A percentile compares a stretch with the other conserved stretches of the same genome.
Evolutionary conservation across 2,113 vertebrate species (phyloP).

Genomic region (Connochaetes taurinus): DNA sequence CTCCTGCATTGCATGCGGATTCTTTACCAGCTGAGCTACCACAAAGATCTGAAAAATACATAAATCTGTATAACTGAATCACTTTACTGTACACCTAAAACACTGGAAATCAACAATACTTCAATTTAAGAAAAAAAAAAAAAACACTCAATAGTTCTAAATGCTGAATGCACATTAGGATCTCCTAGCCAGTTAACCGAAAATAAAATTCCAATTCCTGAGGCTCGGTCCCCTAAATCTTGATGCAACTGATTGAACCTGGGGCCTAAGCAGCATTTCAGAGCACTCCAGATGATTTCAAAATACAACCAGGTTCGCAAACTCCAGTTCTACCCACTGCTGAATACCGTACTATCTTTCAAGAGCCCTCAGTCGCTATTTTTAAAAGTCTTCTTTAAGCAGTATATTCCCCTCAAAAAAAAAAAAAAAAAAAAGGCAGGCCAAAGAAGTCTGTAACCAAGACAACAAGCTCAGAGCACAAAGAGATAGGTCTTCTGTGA

Average conservation of each 20-base stretch:
- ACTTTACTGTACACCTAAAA: not conserved
- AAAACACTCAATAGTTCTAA: not conserved
- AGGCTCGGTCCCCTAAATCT: not conserved
- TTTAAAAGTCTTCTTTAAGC: slow-evolving; percentile 28
- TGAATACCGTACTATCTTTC: not conserved
- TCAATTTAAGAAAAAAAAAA: not conserved
- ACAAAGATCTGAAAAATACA: not conserved
- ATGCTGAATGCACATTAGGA: not conserved
- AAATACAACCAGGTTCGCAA: not conserved
- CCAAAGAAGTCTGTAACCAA: slow-evolving; percentile 46
- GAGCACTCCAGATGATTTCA: not conserved
- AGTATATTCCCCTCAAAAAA: not conserved
- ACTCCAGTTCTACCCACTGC: not conserved
- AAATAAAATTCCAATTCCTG: not conserved
- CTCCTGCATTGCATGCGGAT: not conserved
- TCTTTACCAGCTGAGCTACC: not conserved
- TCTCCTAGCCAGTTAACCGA: not conserved
- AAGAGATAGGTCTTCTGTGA: slow-evolving; percentile 49
- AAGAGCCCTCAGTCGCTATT: not conserved
- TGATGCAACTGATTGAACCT: not conserved
- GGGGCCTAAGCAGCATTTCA: not conserved
- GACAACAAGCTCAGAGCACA: slow-evolving; percentile 50
- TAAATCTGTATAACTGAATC: not conserved
- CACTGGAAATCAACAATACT: not conserved
- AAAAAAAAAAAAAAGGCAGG: not conserved